phyloP scores from a whole-genome alignment of 2,888 invertebrate species.

The Drosophila falleni region DNA sequence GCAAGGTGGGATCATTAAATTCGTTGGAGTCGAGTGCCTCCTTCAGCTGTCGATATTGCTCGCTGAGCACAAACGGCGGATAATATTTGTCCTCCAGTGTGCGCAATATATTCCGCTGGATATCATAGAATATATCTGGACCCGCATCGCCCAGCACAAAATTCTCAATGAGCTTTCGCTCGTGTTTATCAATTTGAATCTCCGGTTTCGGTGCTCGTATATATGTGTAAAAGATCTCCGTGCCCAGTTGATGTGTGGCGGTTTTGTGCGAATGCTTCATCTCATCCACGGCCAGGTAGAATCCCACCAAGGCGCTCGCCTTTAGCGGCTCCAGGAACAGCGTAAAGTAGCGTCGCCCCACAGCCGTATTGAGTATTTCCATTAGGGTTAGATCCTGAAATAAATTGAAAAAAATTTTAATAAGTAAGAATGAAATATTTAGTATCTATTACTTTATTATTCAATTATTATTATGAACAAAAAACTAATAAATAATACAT shows the following conservation, averaged over 20 bases:
- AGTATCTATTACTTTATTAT: no score
- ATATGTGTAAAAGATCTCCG: conserved; percentile 96
- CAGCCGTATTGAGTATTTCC: conserved; percentile 91
- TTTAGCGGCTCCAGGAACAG: conserved; percentile 93
- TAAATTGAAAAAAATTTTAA: not conserved
- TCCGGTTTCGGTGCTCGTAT: conserved; percentile 93
- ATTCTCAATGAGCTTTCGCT: conserved; percentile 93
- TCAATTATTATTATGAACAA: no score
- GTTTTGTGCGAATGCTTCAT: conserved; percentile 91
- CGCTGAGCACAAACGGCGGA: conserved; percentile 94
- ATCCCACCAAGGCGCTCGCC: conserved; percentile 93
- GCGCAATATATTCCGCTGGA: conserved; percentile 92
- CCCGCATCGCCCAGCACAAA: conserved; percentile 95
- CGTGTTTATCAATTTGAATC: conserved; percentile 92
- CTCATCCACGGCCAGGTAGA: conserved; percentile 95
- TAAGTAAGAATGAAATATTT: not conserved
- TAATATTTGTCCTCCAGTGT: conserved; percentile 95
- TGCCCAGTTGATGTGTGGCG: conserved; percentile 93
- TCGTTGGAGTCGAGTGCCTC: conserved; percentile 84
- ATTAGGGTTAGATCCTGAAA: conserved; percentile 89
- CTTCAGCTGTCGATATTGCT: conserved; percentile 90
- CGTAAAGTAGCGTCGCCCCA: conserved; percentile 92
- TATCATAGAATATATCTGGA: conserved; percentile 94
- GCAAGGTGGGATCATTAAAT: conserved; percentile 85
- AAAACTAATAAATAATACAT: no score